phyloP scores from a whole-genome alignment of 2,888 invertebrate species.

The Callyntrura sp. region DNA sequence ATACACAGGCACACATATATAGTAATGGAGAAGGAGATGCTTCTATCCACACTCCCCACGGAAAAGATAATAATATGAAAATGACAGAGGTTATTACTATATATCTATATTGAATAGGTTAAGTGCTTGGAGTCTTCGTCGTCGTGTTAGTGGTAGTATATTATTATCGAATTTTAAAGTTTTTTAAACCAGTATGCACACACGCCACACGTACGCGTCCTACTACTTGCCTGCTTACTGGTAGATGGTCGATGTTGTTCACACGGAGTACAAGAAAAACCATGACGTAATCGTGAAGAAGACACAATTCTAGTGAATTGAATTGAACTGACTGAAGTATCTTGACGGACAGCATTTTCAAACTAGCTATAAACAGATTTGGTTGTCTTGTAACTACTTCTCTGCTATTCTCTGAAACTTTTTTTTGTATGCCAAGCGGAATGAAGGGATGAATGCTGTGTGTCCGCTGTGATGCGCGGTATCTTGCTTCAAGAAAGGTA shows the following conservation, averaged over 20 bases:
- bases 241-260: not conserved
- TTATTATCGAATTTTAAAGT: constrained; percentile 36
- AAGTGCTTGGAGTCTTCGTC: not conserved
- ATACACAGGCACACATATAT: not conserved
- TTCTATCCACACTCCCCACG: too few species aligned
- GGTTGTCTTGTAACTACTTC: constrained; percentile 25
- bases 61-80: not conserved
- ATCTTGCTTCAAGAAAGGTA: too few species aligned
- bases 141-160: too few species aligned
- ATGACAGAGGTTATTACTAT: constrained; percentile 30
- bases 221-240: not conserved
- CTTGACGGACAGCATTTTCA: constrained; percentile 13
- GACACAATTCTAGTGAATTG: constrained; percentile 29
- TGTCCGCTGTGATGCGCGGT: too few species aligned
- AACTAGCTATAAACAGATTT: constrained; percentile 44
- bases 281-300: constrained; percentile 66
- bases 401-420: not conserved
- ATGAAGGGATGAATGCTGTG: too few species aligned
- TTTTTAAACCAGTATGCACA: constrained; percentile 11
- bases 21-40: too few species aligned
- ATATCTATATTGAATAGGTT: constrained; percentile 28
- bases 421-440: too few species aligned
- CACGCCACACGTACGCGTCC: too few species aligned
- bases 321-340: constrained; percentile 6
- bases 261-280: constrained; percentile 70